phyloP scores from a whole-genome alignment of 1,140 invertebrate species.

The Phocides pigmalion region DNA sequence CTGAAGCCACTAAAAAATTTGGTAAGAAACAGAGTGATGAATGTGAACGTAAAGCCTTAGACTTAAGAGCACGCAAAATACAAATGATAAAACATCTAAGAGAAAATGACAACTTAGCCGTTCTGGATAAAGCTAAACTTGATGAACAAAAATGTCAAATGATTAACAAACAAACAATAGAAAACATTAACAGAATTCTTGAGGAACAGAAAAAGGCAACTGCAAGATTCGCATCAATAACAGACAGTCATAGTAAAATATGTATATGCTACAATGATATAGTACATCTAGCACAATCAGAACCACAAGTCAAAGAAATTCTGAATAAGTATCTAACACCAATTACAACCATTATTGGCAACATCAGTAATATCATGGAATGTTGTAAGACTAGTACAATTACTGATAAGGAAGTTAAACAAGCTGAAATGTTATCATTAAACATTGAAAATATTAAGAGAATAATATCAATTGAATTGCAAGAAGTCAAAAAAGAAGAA shows the following conservation, averaged over 20 bases:
- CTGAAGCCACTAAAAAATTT: constrained; percentile 64
- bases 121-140: constrained; percentile 67
- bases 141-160: constrained; percentile 69
- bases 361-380: constrained; percentile 82
- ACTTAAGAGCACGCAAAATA: constrained; percentile 62
- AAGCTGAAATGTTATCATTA: constrained; percentile 62
- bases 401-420: constrained; percentile 81
- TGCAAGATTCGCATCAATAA: constrained; percentile 66
- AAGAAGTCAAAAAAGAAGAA: constrained; percentile 53
- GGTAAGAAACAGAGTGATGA: constrained; percentile 73
- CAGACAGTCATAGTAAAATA: constrained; percentile 71
- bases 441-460: constrained; percentile 68
- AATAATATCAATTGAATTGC: constrained; percentile 63
- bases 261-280: constrained; percentile 74
- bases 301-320: constrained; percentile 55
- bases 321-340: constrained; percentile 61
- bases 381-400: constrained; percentile 79
- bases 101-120: constrained; percentile 71
- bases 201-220: constrained; percentile 77
- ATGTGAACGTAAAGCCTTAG: constrained; percentile 61
- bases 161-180: constrained; percentile 67
- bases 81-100: constrained; percentile 70
- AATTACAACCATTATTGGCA: constrained; percentile 61
- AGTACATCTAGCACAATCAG: constrained; percentile 54
- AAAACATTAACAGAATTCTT: constrained; percentile 76